A percentile compares a stretch with the other conserved stretches of the same genome.
Conservation (phyloP, 1,140 invertebrate species). For the Bombus sylvicola region DNA sequence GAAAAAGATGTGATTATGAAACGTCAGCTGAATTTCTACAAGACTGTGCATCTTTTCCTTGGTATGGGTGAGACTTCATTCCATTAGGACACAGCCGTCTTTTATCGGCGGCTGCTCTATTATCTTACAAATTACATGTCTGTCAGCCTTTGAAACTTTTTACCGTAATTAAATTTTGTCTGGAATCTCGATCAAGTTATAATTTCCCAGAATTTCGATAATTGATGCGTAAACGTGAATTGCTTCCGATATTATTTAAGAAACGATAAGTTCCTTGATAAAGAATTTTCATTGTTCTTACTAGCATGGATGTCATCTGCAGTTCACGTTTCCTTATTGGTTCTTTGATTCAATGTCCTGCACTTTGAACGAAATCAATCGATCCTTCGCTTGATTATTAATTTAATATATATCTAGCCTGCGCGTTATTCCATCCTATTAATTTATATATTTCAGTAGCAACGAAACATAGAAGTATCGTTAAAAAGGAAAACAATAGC, state of each 20-base stretch:
- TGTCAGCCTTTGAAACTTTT: conserved; percentile 57
- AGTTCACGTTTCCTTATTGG: not conserved
- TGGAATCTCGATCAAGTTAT: conserved; percentile 52
- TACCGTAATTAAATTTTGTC: conserved; percentile 58
- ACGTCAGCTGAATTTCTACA: too few species aligned
- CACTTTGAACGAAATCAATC: not conserved
- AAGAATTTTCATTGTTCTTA: conserved; percentile 20
- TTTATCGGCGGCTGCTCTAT: conserved; percentile 36
- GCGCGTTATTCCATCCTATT: too few species aligned
- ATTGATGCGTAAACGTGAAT: conserved; percentile 36
- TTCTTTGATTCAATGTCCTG: not conserved
- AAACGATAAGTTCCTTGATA: conserved; percentile 16
- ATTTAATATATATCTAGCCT: too few species aligned
- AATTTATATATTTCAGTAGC: not conserved
- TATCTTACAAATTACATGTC: conserved; percentile 60
- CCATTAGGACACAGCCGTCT: conserved; percentile 10
- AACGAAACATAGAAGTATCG: not conserved
- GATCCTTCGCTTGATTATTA: not conserved
- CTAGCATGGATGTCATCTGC: not conserved
- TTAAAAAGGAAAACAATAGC: not conserved
- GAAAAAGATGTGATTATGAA: too few species aligned
- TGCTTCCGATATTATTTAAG: conserved; percentile 17
- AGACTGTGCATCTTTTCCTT: too few species aligned
- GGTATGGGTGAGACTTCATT: too few species aligned
- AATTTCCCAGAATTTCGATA: conserved; percentile 48